A percentile compares a stretch with the other conserved stretches of the same genome.
Conservation (phyloP, 2,113 vertebrate species). For the mouse (Mus musculus) region GRCm39 chr3:150067501-150068000, state of each 20-base stretch:
- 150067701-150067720: neutral
- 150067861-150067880: no score
- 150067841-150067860: no score
- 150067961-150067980: neutral
- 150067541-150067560: neutral
- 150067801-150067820: no score
- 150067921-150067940: no score
- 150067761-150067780: neutral
- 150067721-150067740: no score
- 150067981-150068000: neutral
- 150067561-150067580: neutral
- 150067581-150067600: neutral
- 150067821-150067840: no score
- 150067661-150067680: no score
- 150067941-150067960: neutral
- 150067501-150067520: neutral
- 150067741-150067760: neutral
- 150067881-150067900: no score
- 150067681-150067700: no score
- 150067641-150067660: neutral
- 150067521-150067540: conserved; percentile 12
- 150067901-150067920: no score
- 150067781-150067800: neutral
- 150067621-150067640: no score
- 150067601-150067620: neutral